A percentile compares a stretch with the other conserved stretches of the same genome.
Evolutionary conservation across 2,888 invertebrate genomes (phyloP).

Genomic region (Alviniconcha strummeri): DNA sequence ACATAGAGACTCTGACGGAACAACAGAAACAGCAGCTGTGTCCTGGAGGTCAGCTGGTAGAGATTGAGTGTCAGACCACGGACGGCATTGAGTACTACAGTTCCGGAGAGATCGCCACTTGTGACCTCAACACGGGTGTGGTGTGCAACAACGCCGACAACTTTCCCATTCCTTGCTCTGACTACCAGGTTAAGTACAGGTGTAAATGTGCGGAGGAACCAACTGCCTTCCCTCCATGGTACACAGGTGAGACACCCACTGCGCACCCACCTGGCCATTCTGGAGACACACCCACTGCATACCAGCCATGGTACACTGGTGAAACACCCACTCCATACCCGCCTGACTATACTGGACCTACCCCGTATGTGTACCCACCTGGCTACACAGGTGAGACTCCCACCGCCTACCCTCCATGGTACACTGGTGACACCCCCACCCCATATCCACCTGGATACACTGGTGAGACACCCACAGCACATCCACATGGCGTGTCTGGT

Average conservation of each 20-base stretch:
- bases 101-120: conserved; percentile 55
- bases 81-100: conserved; percentile 51
- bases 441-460: neutral
- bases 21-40: conserved; percentile 48
- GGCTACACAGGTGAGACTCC: conserved; percentile 2
- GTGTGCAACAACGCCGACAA: conserved; percentile 77
- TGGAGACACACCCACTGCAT: conserved; percentile 1
- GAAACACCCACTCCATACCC: neutral
- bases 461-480: neutral
- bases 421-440: conserved; percentile 19
- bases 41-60: conserved; percentile 49
- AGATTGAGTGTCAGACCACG: conserved; percentile 60
- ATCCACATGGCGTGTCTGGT: conserved; percentile 40
- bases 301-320: neutral
- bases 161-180: conserved; percentile 54
- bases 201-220: conserved; percentile 75
- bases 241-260: conserved; percentile 11
- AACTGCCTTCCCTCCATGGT: neutral
- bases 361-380: neutral
- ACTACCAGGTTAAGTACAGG: conserved; percentile 67
- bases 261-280: conserved; percentile 8
- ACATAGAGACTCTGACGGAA: conserved; percentile 50
- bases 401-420: conserved; percentile 4
- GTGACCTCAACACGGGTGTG: conserved; percentile 77
- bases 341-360: no score